phyloP scores from a whole-genome alignment of 2,113 vertebrate species.

The Conger conger region DNA sequence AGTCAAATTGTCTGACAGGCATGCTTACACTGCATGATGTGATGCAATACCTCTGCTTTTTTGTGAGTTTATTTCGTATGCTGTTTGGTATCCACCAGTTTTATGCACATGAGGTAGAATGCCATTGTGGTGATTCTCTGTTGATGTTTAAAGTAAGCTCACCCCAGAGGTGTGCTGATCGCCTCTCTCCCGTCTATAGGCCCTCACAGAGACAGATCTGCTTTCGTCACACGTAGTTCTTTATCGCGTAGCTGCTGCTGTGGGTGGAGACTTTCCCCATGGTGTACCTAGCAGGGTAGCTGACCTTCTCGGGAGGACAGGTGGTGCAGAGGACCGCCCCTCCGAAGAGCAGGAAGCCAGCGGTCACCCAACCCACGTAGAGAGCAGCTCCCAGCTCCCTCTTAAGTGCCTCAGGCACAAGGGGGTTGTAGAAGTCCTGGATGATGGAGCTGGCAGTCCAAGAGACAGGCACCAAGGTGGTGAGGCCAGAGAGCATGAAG shows the following conservation, averaged over 20 bases:
- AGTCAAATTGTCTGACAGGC: not conserved
- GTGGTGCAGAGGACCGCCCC: conserved; percentile 78
- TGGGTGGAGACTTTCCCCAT: conserved; percentile 46
- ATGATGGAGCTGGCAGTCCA: conserved; percentile 86
- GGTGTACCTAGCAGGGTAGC: conserved; percentile 61
- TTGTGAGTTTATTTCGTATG: not conserved
- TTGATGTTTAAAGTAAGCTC: not conserved
- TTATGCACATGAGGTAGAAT: not conserved
- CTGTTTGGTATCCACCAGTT: not conserved
- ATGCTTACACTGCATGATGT: not conserved
- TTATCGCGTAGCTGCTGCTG: conserved; percentile 69
- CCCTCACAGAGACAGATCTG: not conserved
- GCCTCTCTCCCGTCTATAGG: too few species aligned
- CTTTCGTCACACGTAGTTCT: conserved; percentile 76
- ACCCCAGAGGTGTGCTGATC: not conserved
- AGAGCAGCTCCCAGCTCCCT: conserved; percentile 87
- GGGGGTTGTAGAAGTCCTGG: conserved; percentile 86
- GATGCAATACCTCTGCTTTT: not conserved
- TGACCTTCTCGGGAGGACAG: conserved; percentile 55
- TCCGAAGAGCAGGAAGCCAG: conserved; percentile 77
- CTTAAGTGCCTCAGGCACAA: conserved; percentile 82
- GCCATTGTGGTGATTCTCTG: not conserved
- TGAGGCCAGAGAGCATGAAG: conserved; percentile 69
- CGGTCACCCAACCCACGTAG: conserved; percentile 82
- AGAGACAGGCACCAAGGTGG: conserved; percentile 76